These are phyloP conservation scores for Melipona quadrifasciata DNA, from an alignment of 1,140 invertebrate genomes.

Conservation along the genomic window DNA sequence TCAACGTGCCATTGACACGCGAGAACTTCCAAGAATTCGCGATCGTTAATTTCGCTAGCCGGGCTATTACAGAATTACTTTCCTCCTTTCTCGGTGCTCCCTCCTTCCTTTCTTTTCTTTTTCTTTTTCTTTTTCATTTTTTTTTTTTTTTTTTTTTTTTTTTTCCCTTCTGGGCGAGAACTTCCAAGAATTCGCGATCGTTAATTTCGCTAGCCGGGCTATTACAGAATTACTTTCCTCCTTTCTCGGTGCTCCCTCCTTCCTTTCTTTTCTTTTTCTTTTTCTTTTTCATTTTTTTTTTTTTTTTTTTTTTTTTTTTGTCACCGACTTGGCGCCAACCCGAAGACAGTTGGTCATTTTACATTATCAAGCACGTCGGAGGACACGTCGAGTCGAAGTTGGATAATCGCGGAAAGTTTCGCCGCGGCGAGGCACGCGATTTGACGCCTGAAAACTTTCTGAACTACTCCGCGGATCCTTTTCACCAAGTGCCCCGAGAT, in stretches of 20 bases:
- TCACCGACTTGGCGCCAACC: too few species aligned
- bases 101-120: too few species aligned
- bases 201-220: neutral
- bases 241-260: neutral
- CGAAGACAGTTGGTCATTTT: neutral
- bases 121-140: too few species aligned
- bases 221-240: neutral
- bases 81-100: too few species aligned
- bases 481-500: neutral
- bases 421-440: too few species aligned
- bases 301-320: too few species aligned
- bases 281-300: fast-evolving
- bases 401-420: too few species aligned
- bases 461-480: too few species aligned
- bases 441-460: neutral
- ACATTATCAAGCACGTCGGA: too few species aligned
- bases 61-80: neutral
- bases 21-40: conserved; percentile 1
- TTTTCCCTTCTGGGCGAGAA: neutral
- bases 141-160: too few species aligned
- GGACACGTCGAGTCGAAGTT: neutral
- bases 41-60: neutral
- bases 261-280: too few species aligned
- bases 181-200: neutral
- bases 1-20: conserved; percentile 19